A percentile compares a stretch with the other conserved stretches of the same genome.
Evolutionary conservation across 2,797 vertebrate species (phyloP).

Genomic region (Sus cebifrons): DNA sequence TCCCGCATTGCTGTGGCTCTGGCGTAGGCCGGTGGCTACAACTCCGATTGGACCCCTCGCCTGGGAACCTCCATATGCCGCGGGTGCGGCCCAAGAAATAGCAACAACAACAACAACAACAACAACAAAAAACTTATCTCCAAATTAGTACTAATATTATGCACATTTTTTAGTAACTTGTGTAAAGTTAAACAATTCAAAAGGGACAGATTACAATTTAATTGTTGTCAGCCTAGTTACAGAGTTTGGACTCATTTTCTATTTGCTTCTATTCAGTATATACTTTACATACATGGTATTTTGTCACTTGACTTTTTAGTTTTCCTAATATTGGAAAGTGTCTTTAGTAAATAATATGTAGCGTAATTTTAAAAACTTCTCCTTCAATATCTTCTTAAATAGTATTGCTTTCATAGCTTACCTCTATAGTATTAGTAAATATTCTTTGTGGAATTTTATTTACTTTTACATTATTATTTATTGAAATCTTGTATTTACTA

Average conservation of each 20-base stretch:
- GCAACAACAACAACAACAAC: no score
- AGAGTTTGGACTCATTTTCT: neutral
- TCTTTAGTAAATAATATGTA: neutral
- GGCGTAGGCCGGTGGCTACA: no score
- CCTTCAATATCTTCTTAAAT: neutral
- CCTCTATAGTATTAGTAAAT: neutral
- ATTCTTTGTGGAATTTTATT: neutral
- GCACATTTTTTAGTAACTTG: neutral
- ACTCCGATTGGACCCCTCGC: no score
- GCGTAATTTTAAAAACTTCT: neutral
- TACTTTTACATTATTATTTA: neutral
- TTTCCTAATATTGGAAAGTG: neutral
- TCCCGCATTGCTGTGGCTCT: no score
- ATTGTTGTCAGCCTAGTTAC: neutral
- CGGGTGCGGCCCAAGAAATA: no score
- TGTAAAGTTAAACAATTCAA: neutral
- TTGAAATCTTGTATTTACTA: neutral
- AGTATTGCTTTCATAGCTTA: neutral
- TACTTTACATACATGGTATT: neutral
- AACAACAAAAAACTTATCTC: neutral
- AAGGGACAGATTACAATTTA: neutral
- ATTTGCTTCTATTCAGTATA: neutral
- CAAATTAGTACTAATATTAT: neutral
- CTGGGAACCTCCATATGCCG: no score
- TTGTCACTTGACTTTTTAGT: neutral